Conservation (phyloP, 2,888 invertebrate genomes). For the Polydesmus complanatus region DNA sequence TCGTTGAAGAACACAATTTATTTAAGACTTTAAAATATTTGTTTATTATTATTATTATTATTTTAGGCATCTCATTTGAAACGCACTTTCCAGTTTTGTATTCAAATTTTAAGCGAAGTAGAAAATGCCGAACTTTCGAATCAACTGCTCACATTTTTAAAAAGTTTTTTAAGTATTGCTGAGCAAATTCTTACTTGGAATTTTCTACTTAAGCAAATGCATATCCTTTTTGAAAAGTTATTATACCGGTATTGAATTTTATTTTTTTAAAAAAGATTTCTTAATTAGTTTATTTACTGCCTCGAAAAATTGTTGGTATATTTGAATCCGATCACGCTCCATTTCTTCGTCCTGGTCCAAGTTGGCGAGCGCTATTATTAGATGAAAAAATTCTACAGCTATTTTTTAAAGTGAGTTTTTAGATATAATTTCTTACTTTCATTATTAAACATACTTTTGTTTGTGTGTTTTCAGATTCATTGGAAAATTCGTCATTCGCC, state of each 20-base stretch:
- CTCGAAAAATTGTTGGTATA: slow-evolving; percentile 53
- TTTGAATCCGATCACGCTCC: slow-evolving; percentile 47
- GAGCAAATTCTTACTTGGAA: slow-evolving; percentile 71
- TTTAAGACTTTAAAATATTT: background rate
- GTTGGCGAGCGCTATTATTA: slow-evolving; percentile 64
- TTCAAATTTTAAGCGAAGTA: slow-evolving; percentile 47
- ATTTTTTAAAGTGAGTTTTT: slow-evolving; percentile 50
- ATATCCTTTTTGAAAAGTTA: slow-evolving; percentile 39
- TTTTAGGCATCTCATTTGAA: slow-evolving; percentile 51
- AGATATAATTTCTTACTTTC: background rate
- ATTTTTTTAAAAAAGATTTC: background rate
- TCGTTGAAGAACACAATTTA: background rate
- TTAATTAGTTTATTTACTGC: slow-evolving; percentile 35
- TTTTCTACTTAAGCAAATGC: slow-evolving; percentile 46
- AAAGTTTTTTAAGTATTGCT: slow-evolving; percentile 57
- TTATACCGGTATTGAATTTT: too few species aligned
- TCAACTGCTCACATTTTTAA: slow-evolving; percentile 45
- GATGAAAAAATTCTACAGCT: slow-evolving; percentile 58
- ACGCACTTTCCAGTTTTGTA: slow-evolving; percentile 59
- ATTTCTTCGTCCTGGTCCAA: slow-evolving; percentile 45
- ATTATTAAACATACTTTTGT: background rate
- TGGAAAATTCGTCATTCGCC: slow-evolving; percentile 50
- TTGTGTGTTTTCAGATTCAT: slow-evolving; percentile 40
- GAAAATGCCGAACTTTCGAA: slow-evolving; percentile 34
- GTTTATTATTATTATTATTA: slow-evolving; percentile 15